Evolutionary conservation across 2,113 vertebrate species (phyloP).

Genomic region (Phycodurus eques): DNA sequence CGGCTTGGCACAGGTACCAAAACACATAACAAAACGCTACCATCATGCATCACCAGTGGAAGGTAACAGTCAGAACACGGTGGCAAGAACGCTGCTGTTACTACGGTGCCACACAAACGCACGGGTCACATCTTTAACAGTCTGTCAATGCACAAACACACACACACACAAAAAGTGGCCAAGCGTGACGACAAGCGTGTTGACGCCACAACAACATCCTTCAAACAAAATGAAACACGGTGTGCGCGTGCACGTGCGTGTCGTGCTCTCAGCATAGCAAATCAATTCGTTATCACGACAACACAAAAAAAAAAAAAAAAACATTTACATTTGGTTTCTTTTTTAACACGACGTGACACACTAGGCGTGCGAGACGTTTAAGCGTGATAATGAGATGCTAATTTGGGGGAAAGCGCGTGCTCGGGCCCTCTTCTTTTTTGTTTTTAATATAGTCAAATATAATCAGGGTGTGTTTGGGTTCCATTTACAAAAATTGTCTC

Average conservation of each 20-base stretch:
- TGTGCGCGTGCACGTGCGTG: conserved; percentile 9
- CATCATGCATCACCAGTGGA: conserved; percentile 66
- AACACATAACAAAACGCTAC: conserved; percentile 49
- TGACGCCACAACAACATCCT: conserved; percentile 39
- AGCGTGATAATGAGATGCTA: conserved; percentile 48
- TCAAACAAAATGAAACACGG: conserved; percentile 2
- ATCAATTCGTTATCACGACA: conserved; percentile 41
- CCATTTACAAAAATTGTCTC: conserved; percentile 26
- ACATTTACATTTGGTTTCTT: conserved; percentile 39
- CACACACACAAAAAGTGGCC: conserved; percentile 53
- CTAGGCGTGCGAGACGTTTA: conserved; percentile 39
- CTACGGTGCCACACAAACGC: conserved; percentile 47
- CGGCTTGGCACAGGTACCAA: conserved; percentile 52
- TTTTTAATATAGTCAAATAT: conserved; percentile 11
- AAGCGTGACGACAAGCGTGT: conserved; percentile 42
- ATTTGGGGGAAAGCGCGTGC: conserved; percentile 37
- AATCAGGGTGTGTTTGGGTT: conserved; percentile 14
- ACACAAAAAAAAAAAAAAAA: conserved; percentile 26
- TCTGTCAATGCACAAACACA: conserved; percentile 42
- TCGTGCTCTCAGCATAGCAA: conserved; percentile 41
- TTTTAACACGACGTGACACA: conserved; percentile 37
- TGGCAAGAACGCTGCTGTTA: conserved; percentile 50
- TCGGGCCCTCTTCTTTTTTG: conserved; percentile 15
- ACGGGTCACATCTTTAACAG: conserved; percentile 40
- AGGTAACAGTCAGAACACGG: conserved; percentile 61